Evolutionary conservation across 2,888 invertebrate genomes (phyloP), one percentile per base, ranked within the genome.

Genomic region (Caenorhabditis afra): DNA sequence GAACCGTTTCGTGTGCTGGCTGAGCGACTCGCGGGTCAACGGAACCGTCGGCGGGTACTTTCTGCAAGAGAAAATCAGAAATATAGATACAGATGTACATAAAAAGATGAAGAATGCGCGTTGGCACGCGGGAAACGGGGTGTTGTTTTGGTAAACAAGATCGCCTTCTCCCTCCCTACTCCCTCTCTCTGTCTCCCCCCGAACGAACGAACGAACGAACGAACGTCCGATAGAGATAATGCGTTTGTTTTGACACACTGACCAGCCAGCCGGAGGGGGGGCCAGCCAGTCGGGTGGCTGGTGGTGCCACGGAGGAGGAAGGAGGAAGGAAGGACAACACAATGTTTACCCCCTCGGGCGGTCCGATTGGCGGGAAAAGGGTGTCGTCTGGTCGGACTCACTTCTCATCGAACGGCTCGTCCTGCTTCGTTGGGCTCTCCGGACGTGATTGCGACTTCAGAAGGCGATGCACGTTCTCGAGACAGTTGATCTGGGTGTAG

Each of bases 391-490:
- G 41, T 41, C 11, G 41, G 18, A 62, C 80, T 73, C 73, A 70
- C 71, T 71, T 76, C 55, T 83, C 81, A 47, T 83, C 81, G 18
- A 71, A 71, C 57, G 70, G 73, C 65, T 71, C 66, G 35, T 65
- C 71, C 29, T 78, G 71, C n/a, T 67, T 64, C 49, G 61, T 62
- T n/a, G 78, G 78, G 52, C 71, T 62, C 11, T 82, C 81, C 16
- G 81, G 81, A 20, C 81, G 16, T 11, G 79, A 78, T 39, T 88
- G 88, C 23, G 88, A 87, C 58, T 88, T 87, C 45, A 90, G 80
- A 55, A 90, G 76, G 12, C 90, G 87, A 49, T 86, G 86, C 65
- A 90, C 90, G 74, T 90, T 90, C 81, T 90, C 90, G 59, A 90
- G 76, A 47, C 89, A 89, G 77, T 89, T 90, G 79, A 90, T 90